Evolutionary conservation across 2,797 vertebrate species (phyloP).

Genomic region (Moxostoma hubbsi): DNA sequence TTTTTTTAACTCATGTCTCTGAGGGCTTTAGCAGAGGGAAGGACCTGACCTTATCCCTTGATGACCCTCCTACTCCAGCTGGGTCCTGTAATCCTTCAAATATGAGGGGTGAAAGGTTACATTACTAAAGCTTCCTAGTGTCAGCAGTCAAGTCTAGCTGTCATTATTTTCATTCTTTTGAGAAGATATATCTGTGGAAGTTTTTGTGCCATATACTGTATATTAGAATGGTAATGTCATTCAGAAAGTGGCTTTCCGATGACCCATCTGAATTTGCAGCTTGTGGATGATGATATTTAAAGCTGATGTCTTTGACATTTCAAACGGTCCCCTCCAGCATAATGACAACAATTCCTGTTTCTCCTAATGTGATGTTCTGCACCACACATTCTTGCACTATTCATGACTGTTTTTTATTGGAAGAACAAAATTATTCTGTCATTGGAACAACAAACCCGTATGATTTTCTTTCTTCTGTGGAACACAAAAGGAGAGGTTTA

Average conservation of each 20-base stretch:
- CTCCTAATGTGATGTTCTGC: constrained; percentile 35
- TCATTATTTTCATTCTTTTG: no score
- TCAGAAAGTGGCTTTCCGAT: constrained; percentile 10
- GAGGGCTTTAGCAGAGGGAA: constrained; percentile 21
- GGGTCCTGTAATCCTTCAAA: constrained; percentile 43
- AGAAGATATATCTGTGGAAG: no score
- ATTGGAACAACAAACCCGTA: no score
- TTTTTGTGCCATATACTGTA: not conserved
- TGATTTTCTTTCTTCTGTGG: no score
- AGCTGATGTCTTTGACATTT: constrained; percentile 50
- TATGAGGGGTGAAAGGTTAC: constrained; percentile 43
- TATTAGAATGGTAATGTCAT: constrained; percentile 9
- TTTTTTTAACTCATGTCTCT: constrained; percentile 2
- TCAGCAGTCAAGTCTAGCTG: constrained; percentile 23
- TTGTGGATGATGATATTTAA: constrained; percentile 39
- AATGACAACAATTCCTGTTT: constrained; percentile 37
- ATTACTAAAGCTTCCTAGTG: constrained; percentile 33
- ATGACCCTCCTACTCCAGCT: constrained; percentile 28
- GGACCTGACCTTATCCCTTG: constrained; percentile 28
- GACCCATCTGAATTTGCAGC: constrained; percentile 25
- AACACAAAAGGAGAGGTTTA: no score
- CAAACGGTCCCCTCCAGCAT: constrained; percentile 41
- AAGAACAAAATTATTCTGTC: no score
- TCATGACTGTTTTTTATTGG: no score
- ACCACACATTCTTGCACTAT: not conserved